Base-by-base conservation (phyloP, 2,797 vertebrate genomes). In the Typhlichthys subterraneus region DNA sequence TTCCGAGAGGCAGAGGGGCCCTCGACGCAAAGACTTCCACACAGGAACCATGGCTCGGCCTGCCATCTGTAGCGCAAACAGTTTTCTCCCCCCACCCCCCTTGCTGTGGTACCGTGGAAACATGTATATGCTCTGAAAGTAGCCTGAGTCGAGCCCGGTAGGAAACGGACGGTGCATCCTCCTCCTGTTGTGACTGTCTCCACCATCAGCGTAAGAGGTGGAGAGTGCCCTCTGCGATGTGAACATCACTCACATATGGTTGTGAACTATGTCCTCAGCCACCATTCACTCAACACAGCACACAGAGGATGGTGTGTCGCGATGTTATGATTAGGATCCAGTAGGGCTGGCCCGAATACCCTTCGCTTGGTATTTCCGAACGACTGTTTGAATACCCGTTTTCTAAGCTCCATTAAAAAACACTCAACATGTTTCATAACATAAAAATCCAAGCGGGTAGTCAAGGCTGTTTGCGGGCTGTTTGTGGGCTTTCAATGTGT, bases 1-100 rank as follows among this genome's bases (percentile, higher is more conserved):
- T 86, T 83, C 75, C 69, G 81, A 74, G 78, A 87, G 83, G 80
- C 85, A 85, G 86, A 84, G 87, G 85, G 56, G 71, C 46, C 86
- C 88, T 83, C 63, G 74, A 82, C 84, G 81, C 82, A 85, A 88
- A 81, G 85, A 48, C 11, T 38, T 38, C 33, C 33, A 38, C 33
- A 8, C 33, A 38, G 33, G 7, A 38, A 38, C 33, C 7, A 23
- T 23, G 33, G 5, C 33, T 38, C 33, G 33, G 33, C 33, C 33
- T 38, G 5, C 33, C 1, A 72, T 75, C 76, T 82, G 70, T 82
- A 72, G 81, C 14, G 8, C 14, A 49, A 23, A 13, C 48, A 13
- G 12, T 14, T 49, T 12, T 38, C 33, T 81, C 81, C 87, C 33
- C 33, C 33, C 33, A 5, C 81, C 87, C 33, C 33, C 33, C 33